phyloP scores from a whole-genome alignment of 2,888 invertebrate genomes.

The Drosophila stalkeri region DNA sequence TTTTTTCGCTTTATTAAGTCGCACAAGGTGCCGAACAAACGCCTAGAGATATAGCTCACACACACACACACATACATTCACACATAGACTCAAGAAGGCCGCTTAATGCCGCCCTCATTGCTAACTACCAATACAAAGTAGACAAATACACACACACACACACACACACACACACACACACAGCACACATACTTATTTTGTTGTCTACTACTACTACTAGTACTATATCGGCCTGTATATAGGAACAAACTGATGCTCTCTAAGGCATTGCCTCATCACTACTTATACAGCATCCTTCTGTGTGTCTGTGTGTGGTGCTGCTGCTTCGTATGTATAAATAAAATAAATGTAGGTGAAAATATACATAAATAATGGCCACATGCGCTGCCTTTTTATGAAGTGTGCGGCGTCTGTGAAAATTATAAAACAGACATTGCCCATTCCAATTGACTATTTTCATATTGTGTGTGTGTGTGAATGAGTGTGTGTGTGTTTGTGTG shows the following conservation, averaged over 20 bases:
- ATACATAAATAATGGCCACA: conserved; percentile 76
- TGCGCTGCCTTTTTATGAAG: conserved; percentile 67
- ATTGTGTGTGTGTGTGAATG: conserved; percentile 1
- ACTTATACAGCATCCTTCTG: conserved; percentile 45
- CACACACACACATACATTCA: conserved; percentile 7
- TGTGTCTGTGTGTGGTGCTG: conserved; percentile 3
- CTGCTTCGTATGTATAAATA: conserved; percentile 54
- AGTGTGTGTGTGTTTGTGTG: not conserved
- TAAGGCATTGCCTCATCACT: conserved; percentile 46
- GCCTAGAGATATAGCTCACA: conserved; percentile 38
- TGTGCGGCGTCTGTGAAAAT: conserved; percentile 64
- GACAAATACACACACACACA: conserved; percentile 10
- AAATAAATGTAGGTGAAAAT: conserved; percentile 78
- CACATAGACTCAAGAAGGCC: conserved; percentile 13
- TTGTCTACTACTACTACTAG: conserved; percentile 5
- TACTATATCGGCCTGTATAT: conserved; percentile 20
- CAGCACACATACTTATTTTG: conserved; percentile 6
- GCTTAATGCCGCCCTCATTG: conserved; percentile 46
- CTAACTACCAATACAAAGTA: conserved; percentile 48
- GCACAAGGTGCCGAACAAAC: conserved; percentile 27
- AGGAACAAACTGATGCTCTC: conserved; percentile 37
- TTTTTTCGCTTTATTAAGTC: conserved; percentile 62
- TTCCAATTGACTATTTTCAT: conserved; percentile 6
- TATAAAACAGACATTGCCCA: conserved; percentile 60
- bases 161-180: conserved; percentile 1